Conservation (phyloP, 2,113 vertebrate species). For the Cygnus buccinator region DNA sequence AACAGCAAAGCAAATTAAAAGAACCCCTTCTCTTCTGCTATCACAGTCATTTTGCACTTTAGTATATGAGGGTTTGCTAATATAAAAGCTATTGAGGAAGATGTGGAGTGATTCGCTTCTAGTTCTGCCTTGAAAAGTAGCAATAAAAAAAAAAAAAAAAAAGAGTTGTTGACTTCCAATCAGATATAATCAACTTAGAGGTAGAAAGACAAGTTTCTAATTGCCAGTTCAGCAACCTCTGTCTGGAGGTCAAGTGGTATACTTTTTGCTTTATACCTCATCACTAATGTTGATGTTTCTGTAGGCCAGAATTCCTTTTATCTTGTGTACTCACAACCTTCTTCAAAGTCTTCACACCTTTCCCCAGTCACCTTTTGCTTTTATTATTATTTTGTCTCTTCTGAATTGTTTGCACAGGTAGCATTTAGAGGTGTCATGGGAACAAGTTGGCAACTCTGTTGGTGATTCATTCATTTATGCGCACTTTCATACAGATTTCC, state of each 20-base stretch:
- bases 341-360: background rate
- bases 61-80: slow-evolving; percentile 5
- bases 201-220: background rate
- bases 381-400: background rate
- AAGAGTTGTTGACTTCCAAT: background rate
- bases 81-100: slow-evolving; percentile 9
- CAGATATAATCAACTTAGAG: background rate
- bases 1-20: slow-evolving; percentile 26
- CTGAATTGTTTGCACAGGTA: background rate
- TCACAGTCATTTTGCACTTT: background rate
- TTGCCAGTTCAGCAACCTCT: background rate
- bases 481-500: background rate
- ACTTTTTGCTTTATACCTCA: background rate
- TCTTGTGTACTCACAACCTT: background rate
- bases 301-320: background rate
- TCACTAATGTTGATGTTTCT: background rate
- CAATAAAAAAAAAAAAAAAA: background rate
- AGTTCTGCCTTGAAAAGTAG: background rate
- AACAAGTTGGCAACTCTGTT: background rate
- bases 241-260: background rate
- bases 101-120: background rate
- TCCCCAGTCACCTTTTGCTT: background rate
- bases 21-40: background rate
- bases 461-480: background rate
- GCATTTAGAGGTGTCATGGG: background rate